These are phyloP conservation scores for Dinoponera quadriceps DNA, from an alignment of 1,140 invertebrate species.

Conservation along the genomic window DNA sequence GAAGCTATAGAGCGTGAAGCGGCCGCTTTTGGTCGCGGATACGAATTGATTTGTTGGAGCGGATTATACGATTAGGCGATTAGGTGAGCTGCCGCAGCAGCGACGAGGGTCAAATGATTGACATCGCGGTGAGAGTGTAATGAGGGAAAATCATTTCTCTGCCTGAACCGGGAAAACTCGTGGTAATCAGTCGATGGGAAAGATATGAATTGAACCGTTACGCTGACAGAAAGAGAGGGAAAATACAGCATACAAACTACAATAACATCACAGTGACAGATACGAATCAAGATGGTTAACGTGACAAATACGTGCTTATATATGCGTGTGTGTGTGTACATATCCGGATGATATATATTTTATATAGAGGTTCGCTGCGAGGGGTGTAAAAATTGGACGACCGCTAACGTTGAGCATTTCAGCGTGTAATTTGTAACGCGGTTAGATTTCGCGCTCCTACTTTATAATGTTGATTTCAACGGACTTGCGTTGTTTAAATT, in stretches of 20 bases:
- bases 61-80: constrained; percentile 78
- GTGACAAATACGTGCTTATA: not conserved
- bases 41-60: constrained; percentile 76
- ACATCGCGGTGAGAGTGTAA: constrained; percentile 76
- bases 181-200: constrained; percentile 59
- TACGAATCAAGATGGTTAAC: constrained; percentile 1
- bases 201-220: constrained; percentile 47
- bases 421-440: too few species aligned
- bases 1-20: constrained; percentile 30
- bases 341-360: too few species aligned
- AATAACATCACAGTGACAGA: not conserved
- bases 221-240: not conserved
- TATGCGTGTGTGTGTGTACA: not conserved
- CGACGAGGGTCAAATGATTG: constrained; percentile 79
- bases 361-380: too few species aligned
- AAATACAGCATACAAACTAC: not conserved
- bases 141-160: constrained; percentile 78
- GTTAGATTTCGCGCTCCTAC: not conserved
- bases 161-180: constrained; percentile 66
- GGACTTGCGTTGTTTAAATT: not conserved
- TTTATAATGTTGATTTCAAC: constrained; percentile 14
- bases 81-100: constrained; percentile 28
- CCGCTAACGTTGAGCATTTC: too few species aligned
- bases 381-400: too few species aligned
- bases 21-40: constrained; percentile 63